Base-by-base conservation (phyloP, 2,113 vertebrate genomes). In the Tonatia bakeri region DNA sequence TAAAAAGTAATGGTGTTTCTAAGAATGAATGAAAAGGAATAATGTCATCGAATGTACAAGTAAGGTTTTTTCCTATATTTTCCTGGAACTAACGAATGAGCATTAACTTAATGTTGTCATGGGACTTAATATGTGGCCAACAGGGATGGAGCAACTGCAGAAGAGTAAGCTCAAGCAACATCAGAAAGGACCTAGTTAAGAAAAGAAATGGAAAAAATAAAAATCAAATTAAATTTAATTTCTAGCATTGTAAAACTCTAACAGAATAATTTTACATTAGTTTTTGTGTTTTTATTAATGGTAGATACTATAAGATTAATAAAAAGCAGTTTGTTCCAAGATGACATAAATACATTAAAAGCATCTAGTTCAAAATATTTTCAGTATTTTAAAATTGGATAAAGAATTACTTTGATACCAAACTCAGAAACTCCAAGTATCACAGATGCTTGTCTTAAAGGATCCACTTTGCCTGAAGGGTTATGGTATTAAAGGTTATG, bases 131-230 rank as follows among this genome's bases (percentile, higher is more conserved):
- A 91, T 94, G 80, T 95, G 96, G 83, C 96, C 90, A 97, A 94
- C 79, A 94, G 96, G 91, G 97, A 94, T 95, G 90, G 94, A 96
- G 75, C 93, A 97, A 95, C 93, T 95, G 93, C 95, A 97, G 97
- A 87, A 95, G 96, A 94, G 54, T 97, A 97, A 97, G 80, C 75
- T 97, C 91, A 98, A 97, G 83, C 85, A 98, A 97, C 86, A 97
- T 96, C 90, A 98, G 80, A 96, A 97, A 97, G 95, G 65, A 98
- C 67, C 56, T 95, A 65, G 85, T 98, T 95, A 97, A 94, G 73
- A 89, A 94, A 69, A 83, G 92, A 94, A 70, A 59, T 67, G 36
- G 26, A 94, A 84, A 95, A 93, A 96, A 92, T 87, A 52, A 96
- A 96, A 96, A 95, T 54, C 92, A 94, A 94, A 95, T 45, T 56